Evolutionary conservation across 2,888 invertebrate genomes (phyloP), one percentile per base, ranked within the genome.

Genomic region (Agrotis exclamationis): DNA sequence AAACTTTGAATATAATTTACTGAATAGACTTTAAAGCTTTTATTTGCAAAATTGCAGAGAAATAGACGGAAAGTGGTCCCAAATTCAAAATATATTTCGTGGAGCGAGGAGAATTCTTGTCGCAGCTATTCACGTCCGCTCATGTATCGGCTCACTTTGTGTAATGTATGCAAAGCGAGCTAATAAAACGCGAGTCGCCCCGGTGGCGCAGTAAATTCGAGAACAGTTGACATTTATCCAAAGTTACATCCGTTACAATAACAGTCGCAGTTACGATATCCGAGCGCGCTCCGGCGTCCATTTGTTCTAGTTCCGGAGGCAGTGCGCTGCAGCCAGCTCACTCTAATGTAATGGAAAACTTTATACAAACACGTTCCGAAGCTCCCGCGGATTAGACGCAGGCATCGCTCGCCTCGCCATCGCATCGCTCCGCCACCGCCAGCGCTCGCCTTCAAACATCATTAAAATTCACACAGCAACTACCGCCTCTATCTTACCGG

Each of bases 191-290:
- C 91, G 88, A 90, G 87, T 90, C 90, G 91, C 88, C 85, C 85
- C 89, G 89, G 88, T 87, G 86, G 88, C 89, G 93, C 93, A 92
- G 88, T 95, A 95, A 95, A 95, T 95, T 94, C 91, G 90, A 91
- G 92, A 91, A 91, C 92, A 93, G 93, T 94, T 93, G 95, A 96
- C 95, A 92, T 95, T 95, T 95, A 96, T 95, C 94, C 95, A 93
- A 94, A 95, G 94, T 94, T 93, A 94, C 95, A 95, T 95, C 93
- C 94, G 93, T 94, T 93, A 94, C 94, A 94, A 95, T 95, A 95
- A 94, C 94, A 93, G 92, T 92, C 89, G 92, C 93, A 91, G 93
- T 92, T 92, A 91, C 94, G 93, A 94, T 95, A 95, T 94, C 94
- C 93, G 90, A 90, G 92, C 91, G 90, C 89, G 85, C 88, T 83